Evolutionary conservation across 2,797 vertebrate genomes (phyloP), one percentile per base, ranked within the genome.

Genomic region (Crypturellus tataupa): DNA sequence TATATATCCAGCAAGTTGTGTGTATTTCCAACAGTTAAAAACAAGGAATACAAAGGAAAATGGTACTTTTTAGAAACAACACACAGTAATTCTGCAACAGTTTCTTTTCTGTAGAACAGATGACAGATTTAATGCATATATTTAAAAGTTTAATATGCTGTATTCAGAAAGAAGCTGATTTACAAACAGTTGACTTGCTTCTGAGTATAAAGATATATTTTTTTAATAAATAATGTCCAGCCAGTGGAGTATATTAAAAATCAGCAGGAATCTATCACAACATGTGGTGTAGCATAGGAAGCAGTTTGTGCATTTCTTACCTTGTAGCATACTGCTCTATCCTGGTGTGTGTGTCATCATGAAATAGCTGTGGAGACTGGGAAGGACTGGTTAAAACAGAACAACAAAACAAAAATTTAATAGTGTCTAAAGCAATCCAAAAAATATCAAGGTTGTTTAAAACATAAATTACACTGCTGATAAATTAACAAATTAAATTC

Each of bases 281-380:
- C 85, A 85, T 18, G 6, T 5, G 40, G 40, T 3, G 5, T 51
- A 44, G 24, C 27, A 11, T 47, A 31, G 80, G 31, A 85, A 85
- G 77, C 6, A 27, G 16, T 14, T 9, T 29, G 3, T 2, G 1
- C 13, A 25, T 40, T 31, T 87, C 97, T 97, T 98, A 99, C 99
- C 99, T 99, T 94, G 98, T 99, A 96, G 99, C 99, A 59, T 99
- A 99, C 80, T 99, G 99, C 94, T 99, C 99, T 98, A 99, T 99
- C 97, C 99, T 98, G 95, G 99, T 99, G 97, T 99, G 99, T 84
- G 99, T 99, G 97, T 99, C 99, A 78, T 99, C 99, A 83, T 99
- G 99, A 97, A 99, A 99, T 85, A 99, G 98, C 95, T 99, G 98
- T 55, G 99, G 99, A 96, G 99, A 99, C 94, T 98, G 99, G 59